Evolutionary conservation across 2,113 vertebrate species (phyloP).

Genomic region (Formicarius rufipectus): DNA sequence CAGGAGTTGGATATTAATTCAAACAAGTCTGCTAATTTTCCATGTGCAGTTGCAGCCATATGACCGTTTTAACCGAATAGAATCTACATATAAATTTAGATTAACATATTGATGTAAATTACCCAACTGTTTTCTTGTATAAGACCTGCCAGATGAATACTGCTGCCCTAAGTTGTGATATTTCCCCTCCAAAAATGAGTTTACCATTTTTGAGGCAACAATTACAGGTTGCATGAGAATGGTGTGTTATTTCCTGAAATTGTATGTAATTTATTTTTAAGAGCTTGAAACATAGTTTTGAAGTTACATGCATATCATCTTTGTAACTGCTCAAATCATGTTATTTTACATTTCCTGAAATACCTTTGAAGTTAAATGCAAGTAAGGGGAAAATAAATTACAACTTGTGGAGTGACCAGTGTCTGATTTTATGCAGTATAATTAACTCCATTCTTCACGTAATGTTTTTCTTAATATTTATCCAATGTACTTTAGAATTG

Average conservation of each 20-base stretch:
- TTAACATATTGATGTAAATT: not conserved
- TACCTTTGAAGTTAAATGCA: slow-evolving; percentile 80
- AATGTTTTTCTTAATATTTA: slow-evolving; percentile 71
- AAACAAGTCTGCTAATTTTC: not conserved
- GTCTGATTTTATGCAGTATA: slow-evolving; percentile 68
- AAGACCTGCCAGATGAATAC: not conserved
- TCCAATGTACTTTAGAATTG: slow-evolving; percentile 42
- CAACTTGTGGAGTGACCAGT: slow-evolving; percentile 74
- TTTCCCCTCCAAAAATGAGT: slow-evolving; percentile 35
- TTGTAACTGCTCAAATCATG: slow-evolving; percentile 67
- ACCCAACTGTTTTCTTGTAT: not conserved
- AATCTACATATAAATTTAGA: not conserved
- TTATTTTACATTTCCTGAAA: slow-evolving; percentile 70
- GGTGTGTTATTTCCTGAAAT: slow-evolving; percentile 66
- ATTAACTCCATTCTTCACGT: slow-evolving; percentile 68
- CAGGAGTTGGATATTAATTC: not conserved
- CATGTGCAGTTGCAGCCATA: not conserved
- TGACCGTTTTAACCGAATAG: not conserved
- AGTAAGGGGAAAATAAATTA: slow-evolving; percentile 85
- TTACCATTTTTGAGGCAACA: slow-evolving; percentile 34
- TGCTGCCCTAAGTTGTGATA: not conserved
- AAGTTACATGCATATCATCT: slow-evolving; percentile 68
- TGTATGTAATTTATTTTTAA: slow-evolving; percentile 49
- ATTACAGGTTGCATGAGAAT: slow-evolving; percentile 1
- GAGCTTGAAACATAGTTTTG: slow-evolving; percentile 70